These are phyloP conservation scores for Dendrocopos noguchii DNA, from an alignment of 2,113 vertebrate species.

Conservation along the genomic window DNA sequence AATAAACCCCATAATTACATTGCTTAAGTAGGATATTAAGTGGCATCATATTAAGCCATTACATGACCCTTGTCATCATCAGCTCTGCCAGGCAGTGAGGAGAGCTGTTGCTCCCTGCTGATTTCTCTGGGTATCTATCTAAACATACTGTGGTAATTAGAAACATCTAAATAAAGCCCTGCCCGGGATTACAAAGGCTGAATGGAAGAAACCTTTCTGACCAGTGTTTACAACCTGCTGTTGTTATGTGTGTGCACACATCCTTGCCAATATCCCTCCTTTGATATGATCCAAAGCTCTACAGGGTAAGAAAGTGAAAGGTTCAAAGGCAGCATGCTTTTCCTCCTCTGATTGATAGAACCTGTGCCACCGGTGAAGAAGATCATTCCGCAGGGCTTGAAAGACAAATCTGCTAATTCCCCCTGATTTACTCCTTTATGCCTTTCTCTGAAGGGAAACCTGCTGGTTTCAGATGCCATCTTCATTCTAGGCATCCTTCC, in stretches of 20 bases:
- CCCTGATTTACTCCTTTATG: constrained; percentile 16
- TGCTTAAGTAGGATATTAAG: constrained; percentile 69
- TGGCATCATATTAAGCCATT: constrained; percentile 65
- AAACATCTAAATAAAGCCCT: constrained; percentile 52
- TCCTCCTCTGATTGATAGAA: background rate
- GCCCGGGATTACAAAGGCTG: constrained; percentile 16
- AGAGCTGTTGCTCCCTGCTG: constrained; percentile 55
- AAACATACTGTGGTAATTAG: constrained; percentile 63
- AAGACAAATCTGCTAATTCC: background rate
- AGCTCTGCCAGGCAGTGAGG: constrained; percentile 28
- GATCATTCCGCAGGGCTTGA: background rate
- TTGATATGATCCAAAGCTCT: background rate
- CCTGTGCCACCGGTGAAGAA: background rate
- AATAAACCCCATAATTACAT: constrained; percentile 64
- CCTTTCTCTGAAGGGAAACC: constrained; percentile 44
- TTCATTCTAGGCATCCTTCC: constrained; percentile 57
- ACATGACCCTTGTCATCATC: constrained; percentile 62
- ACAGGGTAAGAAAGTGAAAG: background rate
- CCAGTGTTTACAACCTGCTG: constrained; percentile 8
- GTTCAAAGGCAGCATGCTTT: constrained; percentile 15
- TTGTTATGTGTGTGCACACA: background rate
- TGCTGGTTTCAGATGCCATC: constrained; percentile 53
- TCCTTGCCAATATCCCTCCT: rapidly evolving
- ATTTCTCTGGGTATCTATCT: constrained; percentile 45
- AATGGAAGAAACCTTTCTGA: constrained; percentile 17